Conservation (phyloP, 2,888 invertebrate genomes). For the Caenorhabditis afra region DNA sequence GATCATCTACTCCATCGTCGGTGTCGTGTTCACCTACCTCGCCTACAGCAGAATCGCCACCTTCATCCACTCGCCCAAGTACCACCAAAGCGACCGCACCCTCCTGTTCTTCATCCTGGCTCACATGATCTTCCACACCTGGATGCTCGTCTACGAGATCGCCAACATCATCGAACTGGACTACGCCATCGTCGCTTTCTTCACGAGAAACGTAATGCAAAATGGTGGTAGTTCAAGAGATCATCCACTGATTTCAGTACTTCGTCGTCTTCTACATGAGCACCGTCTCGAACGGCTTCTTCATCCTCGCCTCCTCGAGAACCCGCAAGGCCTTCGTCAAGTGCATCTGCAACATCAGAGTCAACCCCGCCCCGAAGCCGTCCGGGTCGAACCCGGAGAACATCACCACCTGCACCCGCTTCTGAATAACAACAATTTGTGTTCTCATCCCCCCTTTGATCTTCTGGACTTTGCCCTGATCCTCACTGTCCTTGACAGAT, state of each 20-base stretch:
- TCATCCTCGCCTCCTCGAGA: slow-evolving; percentile 9
- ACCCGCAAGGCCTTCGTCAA: slow-evolving; percentile 1
- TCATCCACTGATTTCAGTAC: slow-evolving; percentile 23
- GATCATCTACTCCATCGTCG: slow-evolving; percentile 13
- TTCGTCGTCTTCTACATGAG: slow-evolving; percentile 1
- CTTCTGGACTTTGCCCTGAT: no score
- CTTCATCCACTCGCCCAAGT: slow-evolving; percentile 17
- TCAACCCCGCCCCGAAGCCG: not conserved
- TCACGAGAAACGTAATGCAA: slow-evolving; percentile 9
- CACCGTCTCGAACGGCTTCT: slow-evolving; percentile 17
- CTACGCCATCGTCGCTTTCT: not conserved
- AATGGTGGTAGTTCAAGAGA: no score
- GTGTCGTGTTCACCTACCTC: slow-evolving; percentile 3
- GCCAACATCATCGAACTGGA: not conserved
- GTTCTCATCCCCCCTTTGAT: no score
- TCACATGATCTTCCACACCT: slow-evolving; percentile 7
- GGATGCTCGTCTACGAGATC: slow-evolving; percentile 22
- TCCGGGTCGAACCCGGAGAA: not conserved
- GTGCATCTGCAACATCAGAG: not conserved
- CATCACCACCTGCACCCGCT: not conserved
- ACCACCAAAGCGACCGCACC: slow-evolving; percentile 24
- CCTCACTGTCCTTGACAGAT: no score
- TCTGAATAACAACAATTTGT: not conserved
- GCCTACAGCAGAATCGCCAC: slow-evolving; percentile 7
- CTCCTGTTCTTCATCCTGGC: slow-evolving; percentile 4